Base-by-base conservation (phyloP, 2,888 invertebrate species). In the Podotricha telesiphe region DNA sequence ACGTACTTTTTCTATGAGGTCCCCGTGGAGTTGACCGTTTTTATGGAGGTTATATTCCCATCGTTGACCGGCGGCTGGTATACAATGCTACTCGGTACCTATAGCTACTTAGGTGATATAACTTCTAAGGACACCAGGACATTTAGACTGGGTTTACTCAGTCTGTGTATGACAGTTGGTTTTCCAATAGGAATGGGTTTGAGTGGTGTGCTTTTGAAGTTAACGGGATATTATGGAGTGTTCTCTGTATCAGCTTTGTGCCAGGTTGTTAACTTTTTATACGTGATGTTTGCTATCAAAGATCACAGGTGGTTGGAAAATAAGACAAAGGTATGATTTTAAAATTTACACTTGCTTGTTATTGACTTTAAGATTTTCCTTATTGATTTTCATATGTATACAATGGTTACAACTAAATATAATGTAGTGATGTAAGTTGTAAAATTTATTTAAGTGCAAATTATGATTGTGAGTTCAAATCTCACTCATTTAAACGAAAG, bases 41-140 rank as follows among this genome's bases (percentile, higher is more conserved):
- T 94, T 61, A 89, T 93, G 82, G 94, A 94, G 76, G 91, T 94
- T 2, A 76, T 94, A 75, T 93, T 93, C 63, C 92, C 93, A 0
- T 86, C 94, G 0, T 58, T 94, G 11, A 93, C 94, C 0, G 94
- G 94, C 0, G 94, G 94, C 10, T 94, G 94, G 94, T 92, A 93
- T 74, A 93, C 94, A 1, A 93, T 94, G 91, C 91, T 94, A 64
- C 88, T 94, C 53, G 94, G 94, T 0, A 86, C 94, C 64, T 94
- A 94, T 82, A 94, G 94, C 75, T 95, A 95, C 80, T 85, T 95
- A 51, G 93, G 94, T 10, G 94, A 94, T 61, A 91, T 95, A 8
- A 94, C 95, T 13, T 89, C 91, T 15, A 89, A 86, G 40, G 91
- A 94, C 50, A 91, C 91, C 3, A 93, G 95, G 77, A 95, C 95